These are phyloP conservation scores for Agonum fuliginosum DNA, from an alignment of 2,888 invertebrate genomes.

Conservation along the genomic window DNA sequence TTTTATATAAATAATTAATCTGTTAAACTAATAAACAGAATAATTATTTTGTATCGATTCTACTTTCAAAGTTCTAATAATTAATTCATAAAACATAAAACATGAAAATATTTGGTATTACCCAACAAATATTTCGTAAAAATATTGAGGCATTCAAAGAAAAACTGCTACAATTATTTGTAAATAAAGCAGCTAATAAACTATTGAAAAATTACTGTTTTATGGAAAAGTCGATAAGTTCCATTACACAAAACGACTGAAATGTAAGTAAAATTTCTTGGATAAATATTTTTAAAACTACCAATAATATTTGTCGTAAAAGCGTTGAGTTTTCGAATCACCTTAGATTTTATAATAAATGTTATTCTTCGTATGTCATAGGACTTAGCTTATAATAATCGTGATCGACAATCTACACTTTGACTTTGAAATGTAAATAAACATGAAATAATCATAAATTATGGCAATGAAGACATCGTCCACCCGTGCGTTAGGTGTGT, in stretches of 20 bases:
- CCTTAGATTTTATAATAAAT: slow-evolving; percentile 20
- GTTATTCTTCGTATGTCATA: slow-evolving; percentile 4
- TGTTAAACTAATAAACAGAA: too few relatives aligned
- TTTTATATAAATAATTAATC: too few relatives aligned
- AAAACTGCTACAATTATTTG: background rate
- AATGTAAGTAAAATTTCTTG: background rate
- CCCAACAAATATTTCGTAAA: too few relatives aligned
- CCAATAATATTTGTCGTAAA: too few relatives aligned
- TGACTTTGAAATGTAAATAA: slow-evolving; percentile 27
- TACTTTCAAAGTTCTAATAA: background rate
- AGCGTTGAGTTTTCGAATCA: slow-evolving; percentile 10
- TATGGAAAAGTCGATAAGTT: slow-evolving; percentile 12
- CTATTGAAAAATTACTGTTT: slow-evolving; percentile 1
- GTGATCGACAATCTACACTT: slow-evolving; percentile 22
- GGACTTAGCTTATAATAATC: slow-evolving; percentile 14
- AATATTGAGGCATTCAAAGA: background rate
- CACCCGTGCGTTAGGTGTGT: slow-evolving; percentile 10
- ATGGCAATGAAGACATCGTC: background rate
- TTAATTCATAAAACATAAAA: background rate
- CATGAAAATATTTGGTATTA: background rate
- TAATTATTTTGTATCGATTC: background rate
- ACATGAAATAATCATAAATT: slow-evolving; percentile 11
- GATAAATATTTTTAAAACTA: background rate
- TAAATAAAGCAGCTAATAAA: background rate
- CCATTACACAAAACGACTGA: background rate